These are phyloP conservation scores for Chromoteleia sp. DNA, from an alignment of 2,888 invertebrate species.

Conservation along the genomic window DNA sequence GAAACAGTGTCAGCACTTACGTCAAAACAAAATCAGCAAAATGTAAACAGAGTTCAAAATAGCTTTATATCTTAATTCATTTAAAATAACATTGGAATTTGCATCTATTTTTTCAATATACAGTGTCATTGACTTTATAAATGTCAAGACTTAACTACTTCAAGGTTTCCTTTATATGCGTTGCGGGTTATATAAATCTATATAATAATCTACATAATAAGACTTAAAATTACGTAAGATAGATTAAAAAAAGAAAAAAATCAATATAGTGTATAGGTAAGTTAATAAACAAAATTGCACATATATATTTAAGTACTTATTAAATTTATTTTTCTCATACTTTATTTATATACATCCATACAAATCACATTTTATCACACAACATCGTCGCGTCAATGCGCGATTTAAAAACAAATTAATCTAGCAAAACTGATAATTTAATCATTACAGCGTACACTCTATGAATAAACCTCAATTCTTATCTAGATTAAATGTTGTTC, in stretches of 20 bases:
- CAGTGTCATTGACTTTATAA: slow-evolving; percentile 4
- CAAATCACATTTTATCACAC: slow-evolving; percentile 57
- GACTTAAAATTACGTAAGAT: no score
- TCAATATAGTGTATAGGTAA: no score
- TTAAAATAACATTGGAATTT: background rate
- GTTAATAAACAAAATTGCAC: no score
- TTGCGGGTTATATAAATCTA: slow-evolving; percentile 2
- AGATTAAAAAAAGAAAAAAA: background rate
- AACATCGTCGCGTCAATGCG: slow-evolving; percentile 25
- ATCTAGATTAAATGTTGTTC: slow-evolving; percentile 44
- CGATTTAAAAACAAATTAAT: slow-evolving; percentile 42
- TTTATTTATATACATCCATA: slow-evolving; percentile 54
- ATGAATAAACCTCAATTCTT: slow-evolving; percentile 36
- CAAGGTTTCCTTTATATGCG: slow-evolving; percentile 3
- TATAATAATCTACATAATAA: no score
- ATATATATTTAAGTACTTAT: slow-evolving; percentile 36
- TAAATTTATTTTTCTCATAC: slow-evolving; percentile 24
- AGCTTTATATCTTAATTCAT: background rate
- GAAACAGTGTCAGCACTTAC: slow-evolving; percentile 22
- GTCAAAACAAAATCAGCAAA: background rate
- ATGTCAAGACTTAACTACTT: background rate
- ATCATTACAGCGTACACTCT: slow-evolving; percentile 26
- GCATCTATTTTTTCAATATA: slow-evolving; percentile 4
- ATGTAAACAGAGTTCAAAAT: background rate
- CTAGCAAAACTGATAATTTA: slow-evolving; percentile 38